Evolutionary conservation across 2,888 invertebrate species (phyloP), one percentile per base, ranked within the genome.

Genomic region (Phyllotreta striolata): DNA sequence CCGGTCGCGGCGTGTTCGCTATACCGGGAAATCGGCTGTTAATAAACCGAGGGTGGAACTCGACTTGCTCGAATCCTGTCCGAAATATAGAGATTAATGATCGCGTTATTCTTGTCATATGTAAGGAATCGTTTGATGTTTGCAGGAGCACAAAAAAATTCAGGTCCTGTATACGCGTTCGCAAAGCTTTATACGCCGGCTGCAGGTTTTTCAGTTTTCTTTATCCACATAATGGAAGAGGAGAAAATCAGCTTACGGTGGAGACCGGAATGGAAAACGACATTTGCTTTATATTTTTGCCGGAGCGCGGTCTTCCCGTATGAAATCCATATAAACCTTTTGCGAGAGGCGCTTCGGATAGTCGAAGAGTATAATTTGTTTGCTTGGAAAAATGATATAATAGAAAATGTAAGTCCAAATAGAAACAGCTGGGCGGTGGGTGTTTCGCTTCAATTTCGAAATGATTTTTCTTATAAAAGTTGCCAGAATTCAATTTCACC

Each of bases 181-280:
- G 41, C 58, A 58, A 58, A 58, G 58, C 58, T 51, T 24, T 24
- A 24, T 24, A 4, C 24, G 24, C 24, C 24, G 24, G 24, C 24
- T 24, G 24, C 4, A 3, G 24, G 24, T 24, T 24, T 24, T 51
- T 51, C 35, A 58, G 40, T 58, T 58, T 58, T 41, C 57, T 41
- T 51, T 51, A 58, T 51, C 35, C 58, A 41, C 58, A 58, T 51
- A 58, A 58, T 51, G 58, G 58, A 49, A 49, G 35, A 1, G 51
- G 49, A 58, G 58, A 58, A 58, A 58, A 58, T 58, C 58, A 58
- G 58, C 58, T 58, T 58, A 58, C n/a, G 41, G n/a, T 40, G 34
- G 49, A 49, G 10, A 55, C 24, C 43, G 55, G 47, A 24, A 47
- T 14, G 24, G 47, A 55, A 55, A 56, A 55, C 56, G 56, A 57